Percentiles rank a stretch among this genome's conserved stretches.
Evolutionary conservation across 35 echinoderm and acorn worm genomes (phyloP).

Genomic region (Strongylocentrotus purpuratus): DNA sequence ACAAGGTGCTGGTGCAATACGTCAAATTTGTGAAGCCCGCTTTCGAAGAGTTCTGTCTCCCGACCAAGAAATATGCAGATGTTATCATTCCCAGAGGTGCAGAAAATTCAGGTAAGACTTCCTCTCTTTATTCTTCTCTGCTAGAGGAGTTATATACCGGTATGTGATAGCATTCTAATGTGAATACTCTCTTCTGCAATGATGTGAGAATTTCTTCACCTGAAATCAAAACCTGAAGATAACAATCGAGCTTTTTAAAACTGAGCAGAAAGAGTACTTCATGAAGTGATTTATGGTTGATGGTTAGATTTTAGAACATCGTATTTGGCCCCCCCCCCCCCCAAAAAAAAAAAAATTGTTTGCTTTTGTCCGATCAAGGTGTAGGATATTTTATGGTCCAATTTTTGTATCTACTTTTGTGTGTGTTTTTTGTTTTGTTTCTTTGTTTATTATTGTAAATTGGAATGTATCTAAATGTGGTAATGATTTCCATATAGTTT

Average conservation of each 20-base stretch:
- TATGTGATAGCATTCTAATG: too few species aligned
- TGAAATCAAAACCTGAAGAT: conserved; percentile 68
- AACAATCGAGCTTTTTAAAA: conserved; percentile 89
- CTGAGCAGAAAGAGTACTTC: conserved; percentile 65
- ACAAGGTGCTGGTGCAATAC: conserved; percentile 89
- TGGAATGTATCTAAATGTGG: too few species aligned
- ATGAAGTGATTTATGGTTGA: not conserved
- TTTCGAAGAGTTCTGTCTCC: conserved; percentile 99
- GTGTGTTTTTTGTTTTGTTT: too few species aligned
- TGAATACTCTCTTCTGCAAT: conserved; percentile 54
- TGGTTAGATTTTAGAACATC: too few species aligned
- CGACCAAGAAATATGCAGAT: conserved; percentile 99
- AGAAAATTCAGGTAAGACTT: conserved; percentile 86
- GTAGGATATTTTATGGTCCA: not conserved
- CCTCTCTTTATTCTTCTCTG: not conserved
- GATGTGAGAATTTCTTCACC: conserved; percentile 97
- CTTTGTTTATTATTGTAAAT: too few species aligned
- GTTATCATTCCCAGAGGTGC: conserved; percentile 99
- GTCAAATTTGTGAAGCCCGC: conserved; percentile 97
- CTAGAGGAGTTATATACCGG: too few species aligned
- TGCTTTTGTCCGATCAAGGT: not conserved
- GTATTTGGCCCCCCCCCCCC: too few species aligned
- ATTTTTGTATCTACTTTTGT: too few species aligned
- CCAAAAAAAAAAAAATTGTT: too few species aligned
- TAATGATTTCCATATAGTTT: too few species aligned